phyloP scores from a whole-genome alignment of 2,888 invertebrate genomes.

The Napeogenes inachia region DNA sequence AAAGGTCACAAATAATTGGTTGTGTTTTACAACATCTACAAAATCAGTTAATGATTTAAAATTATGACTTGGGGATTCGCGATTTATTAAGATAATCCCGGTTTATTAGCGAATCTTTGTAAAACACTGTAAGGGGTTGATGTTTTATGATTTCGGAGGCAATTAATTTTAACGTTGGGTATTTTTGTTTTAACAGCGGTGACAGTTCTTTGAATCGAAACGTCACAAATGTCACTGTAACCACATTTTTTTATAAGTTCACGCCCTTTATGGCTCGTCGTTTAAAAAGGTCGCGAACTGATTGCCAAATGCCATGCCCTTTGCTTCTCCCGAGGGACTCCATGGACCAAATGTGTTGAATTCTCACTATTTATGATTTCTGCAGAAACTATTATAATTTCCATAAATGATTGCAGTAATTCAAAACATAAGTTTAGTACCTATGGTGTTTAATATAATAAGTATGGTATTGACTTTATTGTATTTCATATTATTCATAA shows the following conservation, averaged over 20 bases:
- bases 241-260: conserved; percentile 54
- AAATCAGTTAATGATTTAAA: conserved; percentile 51
- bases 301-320: conserved; percentile 65
- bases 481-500: too few species aligned
- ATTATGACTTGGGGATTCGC: conserved; percentile 40
- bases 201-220: neutral
- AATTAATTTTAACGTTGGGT: neutral
- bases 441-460: too few species aligned
- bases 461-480: too few species aligned
- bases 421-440: too few species aligned
- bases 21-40: conserved; percentile 37
- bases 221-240: conserved; percentile 51
- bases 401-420: too few species aligned
- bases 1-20: conserved; percentile 33
- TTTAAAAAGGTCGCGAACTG: conserved; percentile 60
- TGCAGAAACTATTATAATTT: neutral
- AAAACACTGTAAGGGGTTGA: conserved; percentile 24
- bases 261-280: conserved; percentile 55
- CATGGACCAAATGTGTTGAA: conserved; percentile 9
- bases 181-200: neutral
- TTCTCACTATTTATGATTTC: neutral
- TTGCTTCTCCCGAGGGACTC: conserved; percentile 41
- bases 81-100: conserved; percentile 48
- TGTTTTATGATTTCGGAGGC: conserved; percentile 8
- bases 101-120: conserved; percentile 33